Evolutionary conservation across 1,140 invertebrate genomes (phyloP).

Genomic region (Hycleus phaleratus): DNA sequence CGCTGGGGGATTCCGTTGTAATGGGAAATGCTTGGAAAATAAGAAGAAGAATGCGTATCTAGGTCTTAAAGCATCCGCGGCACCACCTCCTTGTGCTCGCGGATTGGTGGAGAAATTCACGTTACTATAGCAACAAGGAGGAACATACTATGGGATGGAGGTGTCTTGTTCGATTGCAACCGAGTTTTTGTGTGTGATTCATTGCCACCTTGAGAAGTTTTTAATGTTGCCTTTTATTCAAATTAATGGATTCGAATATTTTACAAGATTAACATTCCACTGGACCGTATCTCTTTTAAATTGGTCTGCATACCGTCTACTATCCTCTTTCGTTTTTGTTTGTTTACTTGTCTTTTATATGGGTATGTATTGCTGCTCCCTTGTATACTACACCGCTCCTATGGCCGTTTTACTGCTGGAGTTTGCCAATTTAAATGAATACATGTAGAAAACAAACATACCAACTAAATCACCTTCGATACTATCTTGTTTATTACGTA

Average conservation of each 20-base stretch:
- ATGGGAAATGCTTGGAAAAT: constrained; percentile 22
- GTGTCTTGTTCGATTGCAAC: constrained; percentile 24
- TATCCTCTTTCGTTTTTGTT: neutral
- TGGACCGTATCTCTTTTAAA: constrained; percentile 36
- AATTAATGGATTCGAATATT: constrained; percentile 40
- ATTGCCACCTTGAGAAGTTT: constrained; percentile 42
- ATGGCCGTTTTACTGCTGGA: constrained; percentile 2
- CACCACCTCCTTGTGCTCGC: constrained; percentile 30
- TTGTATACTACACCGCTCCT: no score
- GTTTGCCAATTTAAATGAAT: no score
- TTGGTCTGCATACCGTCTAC: constrained; percentile 30
- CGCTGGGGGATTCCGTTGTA: constrained; percentile 29
- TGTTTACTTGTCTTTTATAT: neutral
- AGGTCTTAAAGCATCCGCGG: constrained; percentile 36
- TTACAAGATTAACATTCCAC: constrained; percentile 35
- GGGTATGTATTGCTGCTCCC: neutral
- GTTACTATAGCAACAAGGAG: constrained; percentile 38
- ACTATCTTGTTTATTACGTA: constrained; percentile 11
- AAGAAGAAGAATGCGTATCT: constrained; percentile 35
- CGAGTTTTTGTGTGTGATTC: constrained; percentile 30
- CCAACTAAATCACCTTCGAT: constrained; percentile 3
- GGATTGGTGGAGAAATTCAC: constrained; percentile 35
- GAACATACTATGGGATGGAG: constrained; percentile 24
- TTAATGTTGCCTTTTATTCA: constrained; percentile 43
- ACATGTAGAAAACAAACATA: constrained; percentile 6